Percentiles rank a stretch among this genome's conserved stretches.
phyloP scores from a whole-genome alignment of 2,888 invertebrate genomes.

The Clostera curtula region DNA sequence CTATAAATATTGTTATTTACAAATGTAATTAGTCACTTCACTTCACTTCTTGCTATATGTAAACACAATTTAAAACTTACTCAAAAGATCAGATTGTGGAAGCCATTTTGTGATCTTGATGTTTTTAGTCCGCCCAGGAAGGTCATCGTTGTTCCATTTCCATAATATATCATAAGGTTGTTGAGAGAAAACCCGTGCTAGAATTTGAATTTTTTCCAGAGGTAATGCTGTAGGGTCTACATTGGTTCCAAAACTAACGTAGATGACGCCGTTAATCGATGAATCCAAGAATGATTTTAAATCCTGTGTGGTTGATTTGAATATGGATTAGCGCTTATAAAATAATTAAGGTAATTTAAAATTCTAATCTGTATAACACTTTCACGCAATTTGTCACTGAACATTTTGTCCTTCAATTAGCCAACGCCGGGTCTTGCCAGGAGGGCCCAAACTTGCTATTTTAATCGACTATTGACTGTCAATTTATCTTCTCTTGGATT shows the following conservation, averaged over 20 bases:
- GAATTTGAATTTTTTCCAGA: constrained; percentile 27
- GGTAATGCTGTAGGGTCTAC: constrained; percentile 37
- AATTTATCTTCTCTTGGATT: too few species aligned
- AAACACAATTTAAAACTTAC: constrained; percentile 3
- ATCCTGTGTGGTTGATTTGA: constrained; percentile 42
- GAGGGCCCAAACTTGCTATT: too few species aligned
- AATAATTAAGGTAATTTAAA: too few species aligned
- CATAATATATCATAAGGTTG: constrained; percentile 54
- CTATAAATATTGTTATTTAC: too few species aligned
- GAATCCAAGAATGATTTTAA: constrained; percentile 43
- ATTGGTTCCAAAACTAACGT: constrained; percentile 58
- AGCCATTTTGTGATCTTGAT: constrained; percentile 43
- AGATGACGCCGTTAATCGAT: constrained; percentile 50
- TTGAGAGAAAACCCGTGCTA: constrained; percentile 41
- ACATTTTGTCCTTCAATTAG: too few species aligned
- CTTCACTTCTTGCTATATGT: too few species aligned
- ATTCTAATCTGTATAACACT: too few species aligned
- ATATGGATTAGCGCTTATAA: too few species aligned
- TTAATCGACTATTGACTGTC: too few species aligned
- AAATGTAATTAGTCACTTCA: too few species aligned
- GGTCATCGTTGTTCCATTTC: constrained; percentile 23
- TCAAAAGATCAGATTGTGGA: constrained; percentile 8
- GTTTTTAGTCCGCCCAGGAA: constrained; percentile 31
- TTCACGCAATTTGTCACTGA: too few species aligned
- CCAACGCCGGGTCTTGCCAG: too few species aligned